Conservation (phyloP, 2,797 vertebrate genomes). For the Darevskia nairensis region DNA sequence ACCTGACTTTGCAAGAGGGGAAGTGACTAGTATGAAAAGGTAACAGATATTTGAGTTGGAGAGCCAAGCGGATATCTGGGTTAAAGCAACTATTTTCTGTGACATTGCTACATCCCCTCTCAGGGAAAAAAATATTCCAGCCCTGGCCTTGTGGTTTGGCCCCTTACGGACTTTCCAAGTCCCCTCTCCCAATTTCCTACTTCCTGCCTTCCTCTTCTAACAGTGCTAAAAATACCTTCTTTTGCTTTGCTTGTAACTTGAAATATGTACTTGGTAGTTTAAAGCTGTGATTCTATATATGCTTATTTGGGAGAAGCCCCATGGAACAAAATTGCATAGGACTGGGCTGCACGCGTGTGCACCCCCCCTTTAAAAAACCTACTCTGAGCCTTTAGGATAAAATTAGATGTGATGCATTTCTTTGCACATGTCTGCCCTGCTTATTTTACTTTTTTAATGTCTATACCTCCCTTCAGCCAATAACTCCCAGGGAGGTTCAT, state of each 20-base stretch:
- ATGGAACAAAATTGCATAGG: not conserved
- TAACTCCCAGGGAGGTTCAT: not conserved
- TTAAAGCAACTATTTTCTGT: constrained; percentile 52
- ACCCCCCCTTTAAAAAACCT: not conserved
- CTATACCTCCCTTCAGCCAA: not conserved
- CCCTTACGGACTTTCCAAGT: constrained; percentile 58
- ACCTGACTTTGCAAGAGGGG: constrained; percentile 57
- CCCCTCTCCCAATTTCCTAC: constrained; percentile 62
- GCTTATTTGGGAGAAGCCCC: not conserved
- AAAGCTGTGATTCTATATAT: constrained; percentile 11
- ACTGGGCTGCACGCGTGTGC: not conserved
- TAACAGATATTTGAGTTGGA: constrained; percentile 51
- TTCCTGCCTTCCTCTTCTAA: constrained; percentile 75
- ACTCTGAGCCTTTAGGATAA: not conserved
- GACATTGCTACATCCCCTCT: not conserved
- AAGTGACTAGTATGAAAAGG: constrained; percentile 44
- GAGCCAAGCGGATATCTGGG: constrained; percentile 32
- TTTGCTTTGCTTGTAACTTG: constrained; percentile 43
- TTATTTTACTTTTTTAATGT: not conserved
- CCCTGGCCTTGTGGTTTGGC: constrained; percentile 46
- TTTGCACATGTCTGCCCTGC: not conserved
- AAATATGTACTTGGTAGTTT: constrained; percentile 44
- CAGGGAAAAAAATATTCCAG: constrained; percentile 46
- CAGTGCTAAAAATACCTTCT: constrained; percentile 72
- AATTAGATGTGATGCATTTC: not conserved